These are phyloP conservation scores for Silurus glanis DNA, from an alignment of 2,113 vertebrate species.

Conservation along the genomic window DNA sequence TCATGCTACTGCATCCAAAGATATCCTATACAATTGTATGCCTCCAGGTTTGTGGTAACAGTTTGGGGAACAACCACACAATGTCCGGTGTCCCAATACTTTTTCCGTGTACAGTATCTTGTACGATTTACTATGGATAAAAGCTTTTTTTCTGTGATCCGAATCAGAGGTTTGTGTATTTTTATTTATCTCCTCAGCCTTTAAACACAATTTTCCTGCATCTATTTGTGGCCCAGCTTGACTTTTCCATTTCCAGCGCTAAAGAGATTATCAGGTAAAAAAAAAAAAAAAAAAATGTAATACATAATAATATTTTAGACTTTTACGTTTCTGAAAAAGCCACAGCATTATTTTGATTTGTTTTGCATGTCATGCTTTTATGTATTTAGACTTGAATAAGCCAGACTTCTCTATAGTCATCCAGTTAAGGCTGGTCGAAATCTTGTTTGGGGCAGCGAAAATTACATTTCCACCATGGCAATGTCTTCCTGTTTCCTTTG, in stretches of 20 bases:
- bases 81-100: too few species aligned
- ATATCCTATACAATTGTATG: too few species aligned
- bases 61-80: too few species aligned
- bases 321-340: conserved; percentile 5
- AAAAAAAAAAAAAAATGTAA: conserved; percentile 43
- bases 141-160: neutral
- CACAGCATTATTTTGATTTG: conserved; percentile 10
- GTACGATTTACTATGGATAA: neutral
- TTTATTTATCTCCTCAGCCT: conserved; percentile 69
- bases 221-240: conserved; percentile 81
- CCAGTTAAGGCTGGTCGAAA: conserved; percentile 45
- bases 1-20: too few species aligned
- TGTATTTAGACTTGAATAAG: conserved; percentile 35
- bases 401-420: conserved; percentile 50
- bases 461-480: conserved; percentile 46
- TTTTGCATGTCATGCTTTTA: neutral
- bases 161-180: conserved; percentile 10
- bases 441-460: conserved; percentile 43
- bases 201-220: conserved; percentile 90
- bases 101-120: too few species aligned
- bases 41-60: too few species aligned
- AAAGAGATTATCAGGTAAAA: conserved; percentile 83
- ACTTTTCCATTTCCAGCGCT: conserved; percentile 65
- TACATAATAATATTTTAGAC: neutral
- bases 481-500: conserved; percentile 49